Evolutionary conservation across 2,797 vertebrate species (phyloP).

Genomic region (Rachycentron canadum): DNA sequence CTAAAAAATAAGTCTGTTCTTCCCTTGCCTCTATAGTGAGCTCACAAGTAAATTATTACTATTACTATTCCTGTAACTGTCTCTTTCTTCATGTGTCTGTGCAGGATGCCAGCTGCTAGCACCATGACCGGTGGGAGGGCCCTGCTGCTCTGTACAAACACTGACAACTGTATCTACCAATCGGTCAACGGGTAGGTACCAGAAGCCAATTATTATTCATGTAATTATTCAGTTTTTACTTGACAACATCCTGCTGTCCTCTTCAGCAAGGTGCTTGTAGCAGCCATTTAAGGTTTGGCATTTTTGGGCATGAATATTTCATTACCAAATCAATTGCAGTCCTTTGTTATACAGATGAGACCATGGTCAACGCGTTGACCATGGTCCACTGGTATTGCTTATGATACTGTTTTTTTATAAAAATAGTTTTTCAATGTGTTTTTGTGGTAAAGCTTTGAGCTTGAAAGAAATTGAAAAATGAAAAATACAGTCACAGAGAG

Average conservation of each 20-base stretch:
- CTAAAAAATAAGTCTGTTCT: constrained; percentile 4
- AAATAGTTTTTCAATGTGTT: not conserved
- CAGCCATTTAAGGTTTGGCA: not conserved
- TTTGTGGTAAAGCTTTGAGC: not conserved
- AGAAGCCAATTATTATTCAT: not conserved
- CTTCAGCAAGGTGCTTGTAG: not conserved
- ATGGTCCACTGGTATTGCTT: not conserved
- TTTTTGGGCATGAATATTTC: not conserved
- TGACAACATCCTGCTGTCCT: not conserved
- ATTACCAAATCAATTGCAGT: not conserved
- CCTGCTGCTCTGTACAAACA: constrained; percentile 88
- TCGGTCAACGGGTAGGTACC: constrained; percentile 84
- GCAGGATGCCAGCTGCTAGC: constrained; percentile 89
- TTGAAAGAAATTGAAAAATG: too few relatives aligned
- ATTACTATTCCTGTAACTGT: constrained; percentile 6
- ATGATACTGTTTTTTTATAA: not conserved
- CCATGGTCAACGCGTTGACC: not conserved
- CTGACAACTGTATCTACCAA: constrained; percentile 89
- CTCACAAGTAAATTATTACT: not conserved
- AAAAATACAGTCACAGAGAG: too few relatives aligned
- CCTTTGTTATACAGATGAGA: not conserved
- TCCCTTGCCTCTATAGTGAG: not conserved
- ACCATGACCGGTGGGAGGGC: constrained; percentile 89
- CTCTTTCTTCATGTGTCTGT: constrained; percentile 55
- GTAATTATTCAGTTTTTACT: not conserved